Percentiles rank a stretch among this genome's conserved stretches.
phyloP scores from a whole-genome alignment of 2,113 vertebrate species.

The Struthidea cinerea region DNA sequence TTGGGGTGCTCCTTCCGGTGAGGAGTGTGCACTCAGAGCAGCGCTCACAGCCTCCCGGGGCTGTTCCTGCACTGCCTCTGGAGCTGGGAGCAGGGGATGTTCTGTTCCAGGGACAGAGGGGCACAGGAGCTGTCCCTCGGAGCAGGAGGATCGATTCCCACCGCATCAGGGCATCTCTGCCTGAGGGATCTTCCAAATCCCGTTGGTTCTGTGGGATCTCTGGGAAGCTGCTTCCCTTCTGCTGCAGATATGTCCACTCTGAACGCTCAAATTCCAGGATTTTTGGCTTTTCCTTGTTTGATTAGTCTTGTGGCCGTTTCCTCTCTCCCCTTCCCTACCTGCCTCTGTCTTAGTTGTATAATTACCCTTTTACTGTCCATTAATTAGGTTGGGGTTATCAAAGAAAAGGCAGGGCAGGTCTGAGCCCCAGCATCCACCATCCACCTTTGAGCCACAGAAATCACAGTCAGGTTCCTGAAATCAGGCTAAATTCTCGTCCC shows the following conservation, averaged over 20 bases:
- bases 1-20: background rate
- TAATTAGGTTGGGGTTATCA: background rate
- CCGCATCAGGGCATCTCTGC: no score
- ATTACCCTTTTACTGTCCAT: background rate
- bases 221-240: background rate
- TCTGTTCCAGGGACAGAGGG: background rate
- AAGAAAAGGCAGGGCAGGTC: background rate
- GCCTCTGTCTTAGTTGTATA: background rate
- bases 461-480: background rate
- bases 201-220: background rate
- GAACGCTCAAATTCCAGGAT: background rate
- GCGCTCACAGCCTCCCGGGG: background rate
- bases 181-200: background rate
- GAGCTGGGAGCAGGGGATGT: background rate
- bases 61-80: background rate
- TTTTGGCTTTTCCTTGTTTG: background rate
- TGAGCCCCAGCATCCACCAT: background rate
- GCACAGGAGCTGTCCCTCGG: background rate
- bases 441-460: background rate
- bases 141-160: background rate
- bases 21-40: background rate
- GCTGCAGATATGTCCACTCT: fast-evolving
- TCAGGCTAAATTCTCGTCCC: background rate
- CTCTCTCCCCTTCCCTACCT: background rate
- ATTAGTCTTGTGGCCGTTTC: background rate